These are phyloP conservation scores for Drosophila borborema DNA, from an alignment of 2,888 invertebrate genomes.

Conservation along the genomic window DNA sequence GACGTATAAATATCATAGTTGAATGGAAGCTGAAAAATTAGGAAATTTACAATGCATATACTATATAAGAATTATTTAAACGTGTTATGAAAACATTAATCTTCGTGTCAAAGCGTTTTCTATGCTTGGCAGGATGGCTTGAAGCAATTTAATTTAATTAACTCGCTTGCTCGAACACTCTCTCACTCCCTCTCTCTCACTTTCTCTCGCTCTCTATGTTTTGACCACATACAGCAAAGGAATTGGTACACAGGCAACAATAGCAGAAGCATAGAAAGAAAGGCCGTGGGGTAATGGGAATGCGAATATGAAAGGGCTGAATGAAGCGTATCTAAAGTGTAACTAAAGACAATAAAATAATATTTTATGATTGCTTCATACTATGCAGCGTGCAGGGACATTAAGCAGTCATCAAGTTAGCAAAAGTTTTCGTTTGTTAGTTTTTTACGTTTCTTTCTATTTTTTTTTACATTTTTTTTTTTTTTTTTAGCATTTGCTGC, in stretches of 20 bases:
- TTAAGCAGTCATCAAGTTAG: slow-evolving; percentile 56
- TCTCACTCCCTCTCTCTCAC: no score
- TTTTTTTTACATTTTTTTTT: no score
- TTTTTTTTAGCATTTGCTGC: neutral
- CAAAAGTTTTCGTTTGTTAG: slow-evolving; percentile 12
- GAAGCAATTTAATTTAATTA: slow-evolving; percentile 66
- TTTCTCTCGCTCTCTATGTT: slow-evolving; percentile 39
- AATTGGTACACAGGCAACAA: slow-evolving; percentile 44
- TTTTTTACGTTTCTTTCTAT: neutral
- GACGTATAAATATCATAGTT: neutral
- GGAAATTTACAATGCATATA: neutral
- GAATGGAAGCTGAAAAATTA: neutral
- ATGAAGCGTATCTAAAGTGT: slow-evolving; percentile 4
- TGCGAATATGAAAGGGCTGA: slow-evolving; percentile 8
- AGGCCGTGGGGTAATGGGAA: slow-evolving; percentile 12
- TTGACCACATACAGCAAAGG: slow-evolving; percentile 33
- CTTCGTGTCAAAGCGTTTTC: neutral
- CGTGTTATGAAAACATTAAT: slow-evolving; percentile 6
- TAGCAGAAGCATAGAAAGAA: slow-evolving; percentile 42
- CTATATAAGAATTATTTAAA: neutral
- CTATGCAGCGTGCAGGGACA: slow-evolving; percentile 45
- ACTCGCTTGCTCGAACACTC: neutral
- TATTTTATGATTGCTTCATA: slow-evolving; percentile 59
- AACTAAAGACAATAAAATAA: slow-evolving; percentile 54
- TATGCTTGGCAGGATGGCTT: slow-evolving; percentile 15